Base-by-base conservation (phyloP, 1,140 invertebrate species). In the Drosophila santomea region DNA sequence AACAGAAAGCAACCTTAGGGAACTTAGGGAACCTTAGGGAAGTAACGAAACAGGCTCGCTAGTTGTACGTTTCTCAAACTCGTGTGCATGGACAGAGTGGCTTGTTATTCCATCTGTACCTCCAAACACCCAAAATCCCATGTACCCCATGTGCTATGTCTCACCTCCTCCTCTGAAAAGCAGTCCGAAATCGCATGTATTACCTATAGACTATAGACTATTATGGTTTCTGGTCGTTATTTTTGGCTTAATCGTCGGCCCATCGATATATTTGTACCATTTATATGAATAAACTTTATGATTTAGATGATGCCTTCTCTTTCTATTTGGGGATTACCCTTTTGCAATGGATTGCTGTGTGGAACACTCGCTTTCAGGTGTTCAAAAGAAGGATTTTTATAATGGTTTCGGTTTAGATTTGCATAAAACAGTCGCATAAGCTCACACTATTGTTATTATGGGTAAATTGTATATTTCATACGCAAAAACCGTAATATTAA, bases 241-340 rank as follows among this genome's bases (percentile, higher is more conserved):
- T 20, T 50, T 52, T 38, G 66, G 64, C 64, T 41, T 32, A 38
- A 28, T 20, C 60, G 60, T 66, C 64, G 57, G 52, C 52, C 68
- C 68, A 57, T 71, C 36, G 35, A 41, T 71, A n/a, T 58, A 57
- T 58, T 71, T 71, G 67, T 68, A 71, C 25, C 57, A 71, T 57
- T 43, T 71, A 71, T 71, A 58, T 58, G 69, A 71, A 71, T 57
- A 36, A 69, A 69, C 52, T 25, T 25, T 64, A 58, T 64, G 8
- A 58, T 69, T 71, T 71, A 50, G 41, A 52, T 48, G 10, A 38
- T 15, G 23, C 2, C 0, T n/a, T 59, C 60, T 44, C 60, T 63
- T 44, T 43, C 55, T 44, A 35, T 14, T 58, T 63, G 15, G 12
- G 25, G 50, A 25, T 11, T 50, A 11, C 25, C 20, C 15, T 10